Percentiles rank a stretch among this genome's conserved stretches.
Evolutionary conservation across 1,140 invertebrate species (phyloP).

Genomic region (Magallana gigas): DNA sequence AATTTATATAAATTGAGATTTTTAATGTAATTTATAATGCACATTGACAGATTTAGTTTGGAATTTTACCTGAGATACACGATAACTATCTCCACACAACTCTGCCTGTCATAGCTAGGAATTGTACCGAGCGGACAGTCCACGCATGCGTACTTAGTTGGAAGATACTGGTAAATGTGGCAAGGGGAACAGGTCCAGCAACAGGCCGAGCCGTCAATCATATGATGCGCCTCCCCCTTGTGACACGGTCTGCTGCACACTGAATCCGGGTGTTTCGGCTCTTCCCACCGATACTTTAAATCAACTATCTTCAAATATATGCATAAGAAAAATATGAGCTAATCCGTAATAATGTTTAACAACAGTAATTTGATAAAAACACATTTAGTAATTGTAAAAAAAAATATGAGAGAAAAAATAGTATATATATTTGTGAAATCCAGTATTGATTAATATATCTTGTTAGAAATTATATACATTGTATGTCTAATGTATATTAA

Average conservation of each 20-base stretch:
- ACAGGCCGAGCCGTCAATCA: conserved; percentile 91
- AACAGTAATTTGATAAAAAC: too few relatives aligned
- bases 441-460: too few relatives aligned
- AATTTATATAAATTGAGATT: too few relatives aligned
- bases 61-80: conserved; percentile 85
- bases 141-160: conserved; percentile 89
- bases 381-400: too few relatives aligned
- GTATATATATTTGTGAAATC: too few relatives aligned
- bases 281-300: conserved; percentile 78
- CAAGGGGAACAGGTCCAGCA: conserved; percentile 98
- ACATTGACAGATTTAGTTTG: too few relatives aligned
- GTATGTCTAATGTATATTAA: too few relatives aligned
- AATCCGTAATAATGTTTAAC: too few relatives aligned
- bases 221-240: conserved; percentile 92
- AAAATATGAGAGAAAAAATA: too few relatives aligned
- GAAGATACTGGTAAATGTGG: conserved; percentile 89
- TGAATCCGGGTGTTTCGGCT: conserved; percentile 89
- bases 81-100: conserved; percentile 90
- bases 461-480: too few relatives aligned
- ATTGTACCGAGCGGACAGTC: conserved; percentile 90
- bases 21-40: too few relatives aligned
- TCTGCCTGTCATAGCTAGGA: conserved; percentile 87
- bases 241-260: conserved; percentile 93
- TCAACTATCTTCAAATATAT: conserved; percentile 54
- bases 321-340: too few relatives aligned